phyloP scores from a whole-genome alignment of 2,888 invertebrate genomes.

The Trimorus sp. region DNA sequence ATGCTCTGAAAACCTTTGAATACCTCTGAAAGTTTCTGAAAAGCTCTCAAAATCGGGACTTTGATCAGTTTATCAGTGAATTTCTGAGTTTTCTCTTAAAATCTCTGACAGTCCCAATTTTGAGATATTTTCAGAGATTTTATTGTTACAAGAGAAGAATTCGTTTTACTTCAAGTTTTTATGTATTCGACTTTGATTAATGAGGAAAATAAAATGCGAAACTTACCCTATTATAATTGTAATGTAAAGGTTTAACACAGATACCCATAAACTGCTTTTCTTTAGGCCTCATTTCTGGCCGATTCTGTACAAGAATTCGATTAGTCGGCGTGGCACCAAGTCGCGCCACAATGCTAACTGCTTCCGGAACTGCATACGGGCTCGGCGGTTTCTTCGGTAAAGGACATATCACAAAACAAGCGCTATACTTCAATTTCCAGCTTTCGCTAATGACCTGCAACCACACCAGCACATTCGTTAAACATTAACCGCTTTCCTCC shows the following conservation, averaged over 20 bases:
- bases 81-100: too few relatives aligned
- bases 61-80: too few relatives aligned
- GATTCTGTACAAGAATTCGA: constrained; percentile 85
- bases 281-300: constrained; percentile 81
- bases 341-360: constrained; percentile 87
- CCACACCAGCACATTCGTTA: neutral
- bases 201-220: neutral
- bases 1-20: too few relatives aligned
- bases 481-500: too few relatives aligned
- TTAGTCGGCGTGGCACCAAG: constrained; percentile 85
- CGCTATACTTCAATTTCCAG: constrained; percentile 96
- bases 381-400: constrained; percentile 85
- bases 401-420: constrained; percentile 93
- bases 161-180: too few relatives aligned
- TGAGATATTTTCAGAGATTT: too few relatives aligned
- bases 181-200: too few relatives aligned
- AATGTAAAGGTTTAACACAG: constrained; percentile 96
- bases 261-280: constrained; percentile 86
- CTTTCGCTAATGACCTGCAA: constrained; percentile 92
- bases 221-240: constrained; percentile 89
- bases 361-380: constrained; percentile 85
- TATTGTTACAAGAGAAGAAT: too few relatives aligned
- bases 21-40: too few relatives aligned
- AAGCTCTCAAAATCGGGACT: too few relatives aligned
- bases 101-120: too few relatives aligned